Evolutionary conservation across 1,140 invertebrate species (phyloP).

Genomic region (Drosophila sturtevanti): DNA sequence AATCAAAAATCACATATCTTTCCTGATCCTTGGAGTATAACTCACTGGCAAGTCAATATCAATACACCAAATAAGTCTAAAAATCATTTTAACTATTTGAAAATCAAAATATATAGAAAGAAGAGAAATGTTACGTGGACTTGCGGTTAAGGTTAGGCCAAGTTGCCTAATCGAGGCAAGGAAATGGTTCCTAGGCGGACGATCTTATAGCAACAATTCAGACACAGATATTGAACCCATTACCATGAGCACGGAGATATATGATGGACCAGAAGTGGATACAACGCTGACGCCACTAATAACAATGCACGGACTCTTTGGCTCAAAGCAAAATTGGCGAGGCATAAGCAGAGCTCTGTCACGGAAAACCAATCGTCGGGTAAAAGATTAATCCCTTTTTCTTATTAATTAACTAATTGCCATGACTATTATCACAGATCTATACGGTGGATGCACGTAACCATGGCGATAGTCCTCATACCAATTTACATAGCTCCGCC

Average conservation of each 20-base stretch:
- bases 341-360: slow-evolving; percentile 89
- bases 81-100: too few species aligned
- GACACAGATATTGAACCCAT: slow-evolving; percentile 18
- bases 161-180: not conserved
- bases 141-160: not conserved
- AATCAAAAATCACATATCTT: not conserved
- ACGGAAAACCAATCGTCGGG: slow-evolving; percentile 84
- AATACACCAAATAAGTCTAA: too few species aligned
- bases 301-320: slow-evolving; percentile 93
- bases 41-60: not conserved
- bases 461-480: slow-evolving; percentile 95
- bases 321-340: slow-evolving; percentile 93
- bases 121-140: not conserved
- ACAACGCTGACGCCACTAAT: slow-evolving; percentile 86
- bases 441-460: slow-evolving; percentile 93
- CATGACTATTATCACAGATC: slow-evolving; percentile 81
- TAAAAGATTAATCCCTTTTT: slow-evolving; percentile 62
- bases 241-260: slow-evolving; percentile 42
- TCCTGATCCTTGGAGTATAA: not conserved
- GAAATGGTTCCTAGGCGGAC: not conserved
- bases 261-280: slow-evolving; percentile 24
- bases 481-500: slow-evolving; percentile 87
- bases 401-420: not conserved
- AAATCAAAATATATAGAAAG: not conserved
- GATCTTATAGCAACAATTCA: not conserved